phyloP scores from a whole-genome alignment of 2,113 vertebrate species.

The Perca schrenkii region DNA sequence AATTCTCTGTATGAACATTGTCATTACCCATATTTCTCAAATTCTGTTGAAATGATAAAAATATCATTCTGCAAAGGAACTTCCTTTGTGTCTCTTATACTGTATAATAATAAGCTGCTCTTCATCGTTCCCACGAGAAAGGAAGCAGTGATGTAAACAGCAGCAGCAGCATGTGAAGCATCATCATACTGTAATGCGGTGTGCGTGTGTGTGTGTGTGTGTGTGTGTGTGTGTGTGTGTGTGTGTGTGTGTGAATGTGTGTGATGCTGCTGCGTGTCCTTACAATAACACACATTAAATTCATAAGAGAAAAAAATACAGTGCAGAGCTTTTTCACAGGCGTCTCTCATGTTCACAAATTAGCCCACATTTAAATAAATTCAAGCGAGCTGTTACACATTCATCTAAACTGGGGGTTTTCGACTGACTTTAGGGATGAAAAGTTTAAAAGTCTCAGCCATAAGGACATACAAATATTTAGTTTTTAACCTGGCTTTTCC shows the following conservation, averaged over 20 bases:
- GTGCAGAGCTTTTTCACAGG: not conserved
- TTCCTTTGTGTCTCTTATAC: constrained; percentile 34
- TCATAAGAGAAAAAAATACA: not conserved
- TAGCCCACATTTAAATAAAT: not conserved
- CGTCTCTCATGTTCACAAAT: not conserved
- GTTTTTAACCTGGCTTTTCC: not conserved
- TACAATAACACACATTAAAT: not conserved
- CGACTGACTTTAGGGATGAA: not conserved
- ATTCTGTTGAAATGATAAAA: constrained; percentile 36
- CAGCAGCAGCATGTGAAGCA: constrained; percentile 38
- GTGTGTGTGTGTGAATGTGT: not conserved
- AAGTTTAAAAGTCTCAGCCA: not conserved
- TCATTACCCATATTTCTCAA: constrained; percentile 4
- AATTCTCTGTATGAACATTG: not conserved
- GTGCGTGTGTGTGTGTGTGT: constrained; percentile 4
- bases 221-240: not conserved
- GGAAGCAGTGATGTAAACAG: constrained; percentile 75
- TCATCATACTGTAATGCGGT: constrained; percentile 3
- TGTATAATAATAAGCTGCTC: constrained; percentile 47
- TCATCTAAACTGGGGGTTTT: not conserved
- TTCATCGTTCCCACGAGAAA: constrained; percentile 75
- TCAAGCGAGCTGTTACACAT: not conserved
- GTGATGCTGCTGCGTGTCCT: not conserved
- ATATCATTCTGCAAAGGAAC: constrained; percentile 2
- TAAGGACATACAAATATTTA: not conserved